phyloP scores from a whole-genome alignment of 1,140 invertebrate species.

The Euwallacea similis region DNA sequence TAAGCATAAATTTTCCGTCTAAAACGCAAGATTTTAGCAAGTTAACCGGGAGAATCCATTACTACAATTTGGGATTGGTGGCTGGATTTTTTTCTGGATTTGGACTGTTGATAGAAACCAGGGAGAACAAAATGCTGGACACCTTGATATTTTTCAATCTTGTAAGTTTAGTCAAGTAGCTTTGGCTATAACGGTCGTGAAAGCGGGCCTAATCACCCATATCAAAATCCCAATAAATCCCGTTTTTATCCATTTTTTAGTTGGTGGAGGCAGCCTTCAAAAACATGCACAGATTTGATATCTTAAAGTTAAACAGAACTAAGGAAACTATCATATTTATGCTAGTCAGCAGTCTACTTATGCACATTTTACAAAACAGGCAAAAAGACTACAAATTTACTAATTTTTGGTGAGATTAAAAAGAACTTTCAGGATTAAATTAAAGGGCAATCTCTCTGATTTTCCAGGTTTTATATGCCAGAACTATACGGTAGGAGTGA shows the following conservation, averaged over 20 bases:
- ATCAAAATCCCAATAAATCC: not conserved
- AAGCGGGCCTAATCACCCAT: too few species aligned
- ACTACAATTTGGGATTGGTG: constrained; percentile 35
- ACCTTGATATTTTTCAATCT: constrained; percentile 43
- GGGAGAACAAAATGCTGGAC: constrained; percentile 41
- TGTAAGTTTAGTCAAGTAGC: constrained; percentile 25
- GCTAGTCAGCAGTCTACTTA: constrained; percentile 35
- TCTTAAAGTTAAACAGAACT: constrained; percentile 18
- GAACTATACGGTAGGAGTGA: not conserved
- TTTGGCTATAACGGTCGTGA: too few species aligned
- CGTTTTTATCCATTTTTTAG: constrained; percentile 29
- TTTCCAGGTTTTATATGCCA: constrained; percentile 37
- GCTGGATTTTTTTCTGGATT: constrained; percentile 40
- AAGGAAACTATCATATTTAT: constrained; percentile 40
- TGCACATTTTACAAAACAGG: constrained; percentile 36
- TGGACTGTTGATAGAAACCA: constrained; percentile 39
- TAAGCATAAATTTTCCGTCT: too few species aligned
- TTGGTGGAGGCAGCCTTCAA: constrained; percentile 36
- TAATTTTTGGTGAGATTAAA: constrained; percentile 38
- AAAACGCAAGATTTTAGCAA: constrained; percentile 17
- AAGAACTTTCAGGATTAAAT: not conserved
- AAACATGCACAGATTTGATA: constrained; percentile 28
- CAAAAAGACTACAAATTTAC: constrained; percentile 17
- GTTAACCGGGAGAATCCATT: constrained; percentile 29
- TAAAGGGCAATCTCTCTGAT: not conserved